Evolutionary conservation across 1,140 invertebrate genomes (phyloP), one percentile per base, ranked within the genome.

Genomic region (Drosophila nikananu): DNA sequence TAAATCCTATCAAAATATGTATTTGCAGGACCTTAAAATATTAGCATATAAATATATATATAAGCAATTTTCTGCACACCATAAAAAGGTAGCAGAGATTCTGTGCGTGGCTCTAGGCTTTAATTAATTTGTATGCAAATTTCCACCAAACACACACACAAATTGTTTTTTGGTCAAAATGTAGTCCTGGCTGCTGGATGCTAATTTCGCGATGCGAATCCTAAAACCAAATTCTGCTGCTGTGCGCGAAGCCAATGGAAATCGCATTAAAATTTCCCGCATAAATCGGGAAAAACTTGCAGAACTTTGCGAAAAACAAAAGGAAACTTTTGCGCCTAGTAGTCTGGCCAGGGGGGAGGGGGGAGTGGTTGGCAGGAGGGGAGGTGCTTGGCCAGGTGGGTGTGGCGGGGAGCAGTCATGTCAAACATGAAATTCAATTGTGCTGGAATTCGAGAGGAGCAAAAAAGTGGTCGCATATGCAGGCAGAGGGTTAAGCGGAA

Each of bases 361-460:
- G n/a, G n/a, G n/a, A n/a, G n/a, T n/a, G n/a, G n/a, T n/a, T n/a
- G n/a, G 8, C 7, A 5, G 1, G 5, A 4, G 5, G 1, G 13
- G 10, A 52, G 32, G 12, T 8, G 25, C 35, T 37, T 10, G 27
- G 44, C 19, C 54, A 57, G 37, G 30, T 55, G 49, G 49, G 42
- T 8, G 35, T 30, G 62, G 17, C 9, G 13, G 8, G 9, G 25
- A 54, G 7, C 62, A 72, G 81, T 46, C 84, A 83, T 90, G 86
- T 89, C 78, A 84, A 89, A 87, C 84, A 87, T 89, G 77, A 89
- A 81, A 89, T 89, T 87, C 84, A 87, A 87, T 87, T 89, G 84
- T 87, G 81, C 80, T 84, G 65, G 77, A 66, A 82, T 83, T 75
- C 54, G 65, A 81, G 32, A 55, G 32, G 32, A 55, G 52, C 51